Base-by-base conservation (phyloP, 2,113 vertebrate species). In the Cnemophilus loriae region DNA sequence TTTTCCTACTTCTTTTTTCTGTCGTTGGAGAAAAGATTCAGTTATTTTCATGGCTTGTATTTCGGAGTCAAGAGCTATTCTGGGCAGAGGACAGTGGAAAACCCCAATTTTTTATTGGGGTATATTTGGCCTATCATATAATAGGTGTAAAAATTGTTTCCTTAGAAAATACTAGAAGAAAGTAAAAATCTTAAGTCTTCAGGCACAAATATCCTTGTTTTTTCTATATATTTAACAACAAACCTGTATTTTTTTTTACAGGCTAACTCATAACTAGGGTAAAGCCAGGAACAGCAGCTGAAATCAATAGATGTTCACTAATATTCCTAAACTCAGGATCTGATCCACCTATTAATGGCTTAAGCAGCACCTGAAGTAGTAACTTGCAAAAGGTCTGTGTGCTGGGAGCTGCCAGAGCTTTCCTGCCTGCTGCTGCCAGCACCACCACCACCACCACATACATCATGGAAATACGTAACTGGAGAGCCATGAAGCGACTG, bases 401-500 rank as follows among this genome's bases (percentile, higher is more conserved):
- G 82, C 65, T 67, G 78, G 41, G 47, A 83, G 59, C 59, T 92
- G 69, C 56, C 30, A 33, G 35, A 84, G 23, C 55, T 67, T 56
- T 21, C 1, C 37, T 76, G 59, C 50, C 70, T 94, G 67, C 77
- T 61, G 73, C 65, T 37, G 30, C 52, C 42, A 44, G 33, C 70
- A 30, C 64, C 7, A 6, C 79, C 53, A 27, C 69, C 70, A 30
- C 64, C 7, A 6, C 79, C 53, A 27, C 69, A 60, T 93, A 42
- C 49, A 92, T 95, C 92, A 92, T 8, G 65, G 13, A 84, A 93
- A 96, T 60, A 56, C 6, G 39, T 67, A 87, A 93, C 93, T 88
- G 71, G 92, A 96, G 87, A 88, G 33, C 79, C 80, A 78, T 77
- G 90, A 93, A 93, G 88, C 0, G 0, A 32, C 70, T 89, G 84